Evolutionary conservation across 1,140 invertebrate genomes (phyloP).

Genomic region (Calliopsis andreniformis): DNA sequence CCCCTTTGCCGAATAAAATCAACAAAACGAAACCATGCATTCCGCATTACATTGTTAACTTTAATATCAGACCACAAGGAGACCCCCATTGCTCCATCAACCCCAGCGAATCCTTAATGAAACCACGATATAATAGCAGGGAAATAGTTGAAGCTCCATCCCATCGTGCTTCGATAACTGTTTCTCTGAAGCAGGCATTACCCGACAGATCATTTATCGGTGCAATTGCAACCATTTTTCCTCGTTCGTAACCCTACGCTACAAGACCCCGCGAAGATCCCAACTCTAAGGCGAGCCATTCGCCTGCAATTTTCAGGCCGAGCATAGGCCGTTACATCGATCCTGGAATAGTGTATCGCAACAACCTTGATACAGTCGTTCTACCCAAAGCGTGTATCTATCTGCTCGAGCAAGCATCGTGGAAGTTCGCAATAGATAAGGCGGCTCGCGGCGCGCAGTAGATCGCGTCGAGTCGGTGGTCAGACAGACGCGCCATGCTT

Average conservation of each 20-base stretch:
- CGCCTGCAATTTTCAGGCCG: slow-evolving; percentile 55
- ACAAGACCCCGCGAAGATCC: slow-evolving; percentile 35
- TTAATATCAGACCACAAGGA: slow-evolving; percentile 40
- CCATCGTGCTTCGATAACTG: slow-evolving; percentile 60
- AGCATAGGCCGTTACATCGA: slow-evolving; percentile 28
- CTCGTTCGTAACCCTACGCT: slow-evolving; percentile 26
- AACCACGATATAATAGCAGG: slow-evolving; percentile 56
- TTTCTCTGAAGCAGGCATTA: slow-evolving; percentile 59
- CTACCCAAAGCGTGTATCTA: neutral
- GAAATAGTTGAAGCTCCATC: slow-evolving; percentile 63
- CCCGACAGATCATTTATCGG: slow-evolving; percentile 58
- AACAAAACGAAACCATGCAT: too few species aligned
- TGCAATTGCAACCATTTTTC: slow-evolving; percentile 43
- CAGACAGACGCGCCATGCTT: neutral
- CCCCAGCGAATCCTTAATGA: slow-evolving; percentile 62
- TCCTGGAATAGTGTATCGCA: slow-evolving; percentile 12
- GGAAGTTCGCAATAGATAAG: neutral
- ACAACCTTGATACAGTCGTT: slow-evolving; percentile 15
- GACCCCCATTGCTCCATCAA: slow-evolving; percentile 38
- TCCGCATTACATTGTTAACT: slow-evolving; percentile 16
- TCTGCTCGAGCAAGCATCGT: neutral
- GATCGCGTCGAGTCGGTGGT: neutral
- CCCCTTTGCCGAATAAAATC: too few species aligned
- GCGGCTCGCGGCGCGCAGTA: neutral
- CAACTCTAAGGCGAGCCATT: slow-evolving; percentile 28